These are phyloP conservation scores for Rhombomys opimus DNA, from an alignment of 2,113 vertebrate genomes.

Conservation along the genomic window DNA sequence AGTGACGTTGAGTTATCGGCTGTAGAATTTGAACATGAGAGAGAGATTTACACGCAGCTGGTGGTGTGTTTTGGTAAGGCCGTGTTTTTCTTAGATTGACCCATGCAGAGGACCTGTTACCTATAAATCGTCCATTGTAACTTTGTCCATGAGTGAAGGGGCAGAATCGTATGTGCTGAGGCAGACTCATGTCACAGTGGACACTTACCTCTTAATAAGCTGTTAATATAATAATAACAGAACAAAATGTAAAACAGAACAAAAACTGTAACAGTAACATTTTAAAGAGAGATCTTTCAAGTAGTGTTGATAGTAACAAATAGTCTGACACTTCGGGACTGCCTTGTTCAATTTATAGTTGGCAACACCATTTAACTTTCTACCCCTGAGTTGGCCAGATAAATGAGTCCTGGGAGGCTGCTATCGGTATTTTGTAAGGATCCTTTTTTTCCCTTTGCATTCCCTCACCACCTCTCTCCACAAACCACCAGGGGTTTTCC, in stretches of 20 bases:
- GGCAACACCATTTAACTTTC: neutral
- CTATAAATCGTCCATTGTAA: neutral
- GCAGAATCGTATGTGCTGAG: neutral
- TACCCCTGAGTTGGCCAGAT: accelerated
- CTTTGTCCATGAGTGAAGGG: neutral
- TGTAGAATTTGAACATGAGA: neutral
- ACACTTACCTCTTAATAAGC: neutral
- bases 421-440: conserved; percentile 41
- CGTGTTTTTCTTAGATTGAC: conserved; percentile 2
- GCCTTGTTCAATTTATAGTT: conserved; percentile 15
- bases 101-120: neutral
- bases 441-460: conserved; percentile 29
- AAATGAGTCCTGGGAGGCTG: neutral
- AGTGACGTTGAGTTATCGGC: neutral
- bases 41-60: neutral
- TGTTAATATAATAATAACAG: neutral
- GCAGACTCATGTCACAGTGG: neutral
- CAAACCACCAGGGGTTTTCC: conserved; percentile 50
- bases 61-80: conserved; percentile 3
- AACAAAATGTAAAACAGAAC: neutral
- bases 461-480: neutral
- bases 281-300: conserved; percentile 39
- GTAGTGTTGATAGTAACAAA: neutral
- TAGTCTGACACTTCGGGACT: neutral
- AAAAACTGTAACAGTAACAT: neutral